Percentiles rank a stretch among this genome's conserved stretches.
These are phyloP conservation scores for Hippoglossus stenolepis DNA, from an alignment of 2,113 vertebrate genomes.

Conservation along the genomic window DNA sequence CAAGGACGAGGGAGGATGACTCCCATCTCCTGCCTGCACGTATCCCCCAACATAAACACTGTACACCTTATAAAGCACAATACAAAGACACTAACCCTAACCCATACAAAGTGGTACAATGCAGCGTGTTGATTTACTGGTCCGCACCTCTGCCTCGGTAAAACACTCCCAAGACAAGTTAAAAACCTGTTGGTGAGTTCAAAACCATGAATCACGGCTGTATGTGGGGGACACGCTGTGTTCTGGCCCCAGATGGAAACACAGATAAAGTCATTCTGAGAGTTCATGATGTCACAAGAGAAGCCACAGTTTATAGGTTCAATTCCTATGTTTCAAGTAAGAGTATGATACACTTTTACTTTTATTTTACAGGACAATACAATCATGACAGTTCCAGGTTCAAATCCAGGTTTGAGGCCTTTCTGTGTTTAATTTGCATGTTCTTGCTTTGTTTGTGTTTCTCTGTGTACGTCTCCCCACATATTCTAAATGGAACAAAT, in stretches of 20 bases:
- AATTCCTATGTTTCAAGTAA: not conserved
- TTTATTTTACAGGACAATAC: too few species aligned
- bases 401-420: too few species aligned
- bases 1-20: not conserved
- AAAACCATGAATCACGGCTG: constrained; percentile 36
- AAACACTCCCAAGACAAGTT: not conserved
- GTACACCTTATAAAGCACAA: not conserved
- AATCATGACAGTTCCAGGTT: too few species aligned
- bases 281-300: not conserved
- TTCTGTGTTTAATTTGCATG: too few species aligned
- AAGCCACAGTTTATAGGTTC: not conserved
- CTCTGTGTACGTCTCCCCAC: too few species aligned
- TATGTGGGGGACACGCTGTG: too few species aligned
- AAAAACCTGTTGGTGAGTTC: constrained; percentile 12
- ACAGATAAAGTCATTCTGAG: not conserved
- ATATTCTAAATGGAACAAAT: too few species aligned
- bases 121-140: constrained; percentile 15
- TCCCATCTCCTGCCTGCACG: not conserved
- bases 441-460: too few species aligned
- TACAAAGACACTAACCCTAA: not conserved
- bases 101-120: not conserved
- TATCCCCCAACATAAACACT: constrained; percentile 18
- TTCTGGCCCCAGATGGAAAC: too few species aligned
- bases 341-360: not conserved
- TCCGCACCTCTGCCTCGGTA: not conserved